phyloP scores from a whole-genome alignment of 2,797 vertebrate genomes.

The Astyanax mexicanus region DNA sequence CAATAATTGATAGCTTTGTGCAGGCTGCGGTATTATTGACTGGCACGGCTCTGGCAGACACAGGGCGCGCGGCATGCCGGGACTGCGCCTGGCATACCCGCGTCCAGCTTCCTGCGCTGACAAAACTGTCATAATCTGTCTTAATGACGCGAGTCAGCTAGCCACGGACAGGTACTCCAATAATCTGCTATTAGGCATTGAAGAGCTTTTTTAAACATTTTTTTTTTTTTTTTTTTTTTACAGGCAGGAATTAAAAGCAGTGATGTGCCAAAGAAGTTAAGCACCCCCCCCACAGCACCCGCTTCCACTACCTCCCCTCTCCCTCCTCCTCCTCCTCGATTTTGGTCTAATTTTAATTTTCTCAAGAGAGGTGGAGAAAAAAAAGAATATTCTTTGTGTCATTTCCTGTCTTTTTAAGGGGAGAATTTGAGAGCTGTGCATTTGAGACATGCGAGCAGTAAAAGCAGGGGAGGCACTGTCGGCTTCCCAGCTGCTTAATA shows the following conservation, averaged over 20 bases:
- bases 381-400: conserved; percentile 53
- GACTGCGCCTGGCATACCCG: conserved; percentile 73
- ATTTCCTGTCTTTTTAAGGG: conserved; percentile 51
- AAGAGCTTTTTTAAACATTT: conserved; percentile 18
- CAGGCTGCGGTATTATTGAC: conserved; percentile 82
- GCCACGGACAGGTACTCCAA: conserved; percentile 57
- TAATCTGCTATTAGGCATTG: conserved; percentile 58
- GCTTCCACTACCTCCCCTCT: conserved; percentile 2
- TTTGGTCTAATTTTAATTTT: conserved; percentile 58
- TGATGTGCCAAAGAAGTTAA: conserved; percentile 48
- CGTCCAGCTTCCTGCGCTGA: conserved; percentile 71
- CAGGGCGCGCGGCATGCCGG: conserved; percentile 78
- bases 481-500: conserved; percentile 55
- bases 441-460: conserved; percentile 40
- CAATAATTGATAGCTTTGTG: conserved; percentile 88
- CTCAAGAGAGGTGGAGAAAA: conserved; percentile 50
- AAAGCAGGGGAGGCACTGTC: conserved; percentile 46
- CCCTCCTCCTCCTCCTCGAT: conserved; percentile 8
- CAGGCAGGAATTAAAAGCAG: conserved; percentile 50
- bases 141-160: conserved; percentile 72
- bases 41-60: conserved; percentile 78
- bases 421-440: conserved; percentile 38
- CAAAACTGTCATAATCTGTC: conserved; percentile 78
- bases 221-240: conserved; percentile 30
- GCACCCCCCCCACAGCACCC: conserved; percentile 30